Base-by-base conservation (phyloP, 2,113 vertebrate genomes). In the Bothrops jararaca region DNA sequence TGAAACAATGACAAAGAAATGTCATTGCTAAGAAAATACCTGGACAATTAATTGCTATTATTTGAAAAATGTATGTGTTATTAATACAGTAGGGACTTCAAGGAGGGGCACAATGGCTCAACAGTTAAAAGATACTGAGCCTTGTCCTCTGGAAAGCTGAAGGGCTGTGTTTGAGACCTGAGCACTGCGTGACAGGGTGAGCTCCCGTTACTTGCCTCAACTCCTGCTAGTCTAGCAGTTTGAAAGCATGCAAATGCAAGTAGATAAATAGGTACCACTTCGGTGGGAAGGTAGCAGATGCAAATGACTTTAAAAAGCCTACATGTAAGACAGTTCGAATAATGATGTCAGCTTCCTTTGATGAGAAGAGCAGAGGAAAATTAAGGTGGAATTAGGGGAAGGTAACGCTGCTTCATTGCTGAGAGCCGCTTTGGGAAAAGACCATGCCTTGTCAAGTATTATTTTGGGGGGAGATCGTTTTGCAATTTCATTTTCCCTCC, bases 381-480 rank as follows among this genome's bases (percentile, higher is more conserved):
- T 95, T 56, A 85, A 94, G 95, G 95, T 94, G 89, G 94, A 91
- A 91, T 93, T 52, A 94, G 95, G 86, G 60, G 95, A 92, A 94
- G 90, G 85, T 20, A 0, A 0, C 45, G 54, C 45, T 89, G 92
- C 57, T 92, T 92, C 64, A 95, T 80, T 94, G 86, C 11, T 86
- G 64, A 95, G 85, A 95, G 52, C 22, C 88, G 50, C 93, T 95
- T 95, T 56, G 93, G 92, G 92, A 74, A 80, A 23, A 50, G 69
- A 0, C 0, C 29, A 87, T 0, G 1, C 2, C 50, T 85, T 91
- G 96, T 18, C 48, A 69, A 93, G 92, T 91, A 87, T 10, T 92
- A 24, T 88, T 88, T 88, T 5, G 11, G 11, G 24, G 24, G 64
- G 29, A 34, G 18, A 6, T 89, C 34, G 50, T 86, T 91, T 57